Base-by-base conservation (phyloP, 2,113 vertebrate species). In the Ailuropoda melanoleuca region DNA sequence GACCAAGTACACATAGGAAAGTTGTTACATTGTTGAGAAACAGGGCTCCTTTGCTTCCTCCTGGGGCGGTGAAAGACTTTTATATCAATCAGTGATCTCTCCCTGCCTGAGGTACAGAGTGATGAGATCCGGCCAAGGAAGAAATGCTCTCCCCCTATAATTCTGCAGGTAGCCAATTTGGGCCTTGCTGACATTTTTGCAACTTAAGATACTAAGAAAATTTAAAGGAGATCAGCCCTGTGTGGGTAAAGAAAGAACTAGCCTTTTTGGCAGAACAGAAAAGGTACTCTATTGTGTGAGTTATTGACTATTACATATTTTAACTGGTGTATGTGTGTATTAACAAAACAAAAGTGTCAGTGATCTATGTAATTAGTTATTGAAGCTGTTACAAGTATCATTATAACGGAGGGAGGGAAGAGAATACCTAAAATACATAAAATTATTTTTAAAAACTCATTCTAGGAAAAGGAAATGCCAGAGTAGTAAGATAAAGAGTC, bases 401-500 rank as follows among this genome's bases (percentile, higher is more conserved):
- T 77, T 55, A 39, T 48, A 94, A 78, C 77, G 85, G 19, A 46
- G 29, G 23, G 56, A 39, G 18, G 62, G 56, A 80, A 93, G 31
- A 60, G 39, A 88, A 88, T n/a, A 86, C 77, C 48, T 88, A 94
- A 97, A 96, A 82, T 70, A 90, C 75, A 97, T 53, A 66, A 72
- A 95, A 80, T 43, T 62, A 88, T 94, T 98, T 97, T 95, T 72
- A 58, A 94, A 97, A 88, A 62, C 92, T 82, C 94, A 29, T 84
- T 96, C 87, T 86, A 98, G 90, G 72, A 93, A 98, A 96, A 97
- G 95, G 85, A 97, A 98, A 90, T 72, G 72, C 72, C 94, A 88
- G 66, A 95, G 66, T 86, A 88, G 62, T 55, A 82, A 92, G 88
- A 98, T 97, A 97, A 96, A 64, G 66, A 74, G 70, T 77, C 91